Conservation (phyloP, 1,140 invertebrate species). For the Drosophila sturtevanti region DNA sequence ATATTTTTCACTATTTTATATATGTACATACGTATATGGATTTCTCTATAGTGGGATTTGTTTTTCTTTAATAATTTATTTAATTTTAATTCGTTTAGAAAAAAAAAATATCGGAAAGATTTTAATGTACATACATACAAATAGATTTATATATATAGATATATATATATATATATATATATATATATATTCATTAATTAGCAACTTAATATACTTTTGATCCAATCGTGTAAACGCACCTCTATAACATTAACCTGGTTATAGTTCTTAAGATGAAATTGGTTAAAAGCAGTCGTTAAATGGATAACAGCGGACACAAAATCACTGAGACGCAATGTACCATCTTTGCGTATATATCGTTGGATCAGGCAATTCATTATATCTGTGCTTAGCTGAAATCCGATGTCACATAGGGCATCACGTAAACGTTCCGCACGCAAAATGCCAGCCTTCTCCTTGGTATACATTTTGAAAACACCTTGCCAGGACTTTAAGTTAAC, state of each 20-base stretch:
- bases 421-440: conserved; percentile 92
- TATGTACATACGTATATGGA: too few species aligned
- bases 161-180: neutral
- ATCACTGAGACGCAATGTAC: conserved; percentile 95
- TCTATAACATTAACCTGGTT: conserved; percentile 92
- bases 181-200: conserved; percentile 9
- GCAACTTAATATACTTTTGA: conserved; percentile 74
- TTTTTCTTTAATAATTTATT: conserved; percentile 10
- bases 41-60: neutral
- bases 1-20: neutral
- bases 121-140: conserved; percentile 14
- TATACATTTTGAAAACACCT: conserved; percentile 94
- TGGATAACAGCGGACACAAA: conserved; percentile 95
- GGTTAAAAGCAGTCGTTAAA: conserved; percentile 93
- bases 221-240: conserved; percentile 88
- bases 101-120: conserved; percentile 1
- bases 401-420: conserved; percentile 93
- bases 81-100: conserved; percentile 12
- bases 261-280: conserved; percentile 92
- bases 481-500: conserved; percentile 96
- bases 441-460: conserved; percentile 95
- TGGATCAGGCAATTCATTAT: conserved; percentile 92
- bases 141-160: neutral
- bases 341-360: conserved; percentile 96
- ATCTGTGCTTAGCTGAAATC: conserved; percentile 93